These are phyloP conservation scores for Drosophila eohydei DNA, from an alignment of 2,888 invertebrate species.

Conservation along the genomic window DNA sequence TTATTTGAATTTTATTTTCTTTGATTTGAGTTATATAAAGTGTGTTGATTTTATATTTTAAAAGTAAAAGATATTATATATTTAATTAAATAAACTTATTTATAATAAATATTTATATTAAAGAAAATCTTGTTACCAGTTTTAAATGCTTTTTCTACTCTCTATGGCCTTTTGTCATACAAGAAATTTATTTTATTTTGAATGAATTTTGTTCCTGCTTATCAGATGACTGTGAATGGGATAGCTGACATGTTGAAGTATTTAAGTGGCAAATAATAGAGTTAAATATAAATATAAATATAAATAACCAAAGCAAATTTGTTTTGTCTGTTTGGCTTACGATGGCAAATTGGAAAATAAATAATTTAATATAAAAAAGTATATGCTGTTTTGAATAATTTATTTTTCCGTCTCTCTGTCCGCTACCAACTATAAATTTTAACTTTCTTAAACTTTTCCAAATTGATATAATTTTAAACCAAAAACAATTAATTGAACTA, in stretches of 20 bases:
- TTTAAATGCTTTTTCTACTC: neutral
- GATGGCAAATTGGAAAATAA: neutral
- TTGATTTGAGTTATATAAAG: no score
- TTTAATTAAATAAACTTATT: no score
- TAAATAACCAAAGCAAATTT: neutral
- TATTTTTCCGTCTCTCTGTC: neutral
- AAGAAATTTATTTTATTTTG: neutral
- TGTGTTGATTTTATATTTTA: no score
- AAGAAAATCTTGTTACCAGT: neutral
- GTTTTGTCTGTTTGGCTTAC: neutral
- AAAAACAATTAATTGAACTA: neutral
- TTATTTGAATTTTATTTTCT: no score
- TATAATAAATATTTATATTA: no score
- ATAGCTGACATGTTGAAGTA: constrained; percentile 3
- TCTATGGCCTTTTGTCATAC: neutral
- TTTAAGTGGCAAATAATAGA: constrained; percentile 3
- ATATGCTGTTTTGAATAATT: neutral
- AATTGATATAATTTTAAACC: neutral
- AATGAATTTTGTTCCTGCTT: neutral
- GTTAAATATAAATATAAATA: neutral
- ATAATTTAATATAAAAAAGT: neutral
- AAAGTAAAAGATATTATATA: no score
- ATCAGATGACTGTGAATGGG: neutral
- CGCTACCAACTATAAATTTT: neutral
- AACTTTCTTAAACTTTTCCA: neutral